These are phyloP conservation scores for Myripristis jacobus DNA, from an alignment of 2,797 vertebrate genomes.

Conservation along the genomic window DNA sequence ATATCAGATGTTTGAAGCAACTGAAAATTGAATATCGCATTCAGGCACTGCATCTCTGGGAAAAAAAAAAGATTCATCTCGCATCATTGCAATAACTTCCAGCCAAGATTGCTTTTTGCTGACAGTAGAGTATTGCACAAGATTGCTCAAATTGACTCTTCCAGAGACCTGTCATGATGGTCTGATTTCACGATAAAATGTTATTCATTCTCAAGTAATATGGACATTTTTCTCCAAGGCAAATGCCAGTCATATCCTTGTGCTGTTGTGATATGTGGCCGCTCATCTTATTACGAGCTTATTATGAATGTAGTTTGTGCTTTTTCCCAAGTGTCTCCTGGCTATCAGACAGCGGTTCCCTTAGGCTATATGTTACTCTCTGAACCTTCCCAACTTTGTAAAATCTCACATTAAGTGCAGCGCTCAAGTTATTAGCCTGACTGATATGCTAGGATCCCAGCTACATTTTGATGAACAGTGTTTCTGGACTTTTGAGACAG, in stretches of 20 bases:
- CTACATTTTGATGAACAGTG: no score
- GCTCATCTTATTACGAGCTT: neutral
- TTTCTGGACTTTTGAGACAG: no score
- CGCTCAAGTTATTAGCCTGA: no score
- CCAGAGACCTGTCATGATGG: conserved; percentile 12
- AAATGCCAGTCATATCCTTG: neutral
- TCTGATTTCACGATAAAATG: conserved; percentile 9
- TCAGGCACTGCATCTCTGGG: conserved; percentile 22
- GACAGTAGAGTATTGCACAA: neutral
- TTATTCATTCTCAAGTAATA: conserved; percentile 23
- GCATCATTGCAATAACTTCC: conserved; percentile 21
- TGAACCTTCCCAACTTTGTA: no score
- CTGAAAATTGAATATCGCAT: conserved; percentile 19
- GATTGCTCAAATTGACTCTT: conserved; percentile 21
- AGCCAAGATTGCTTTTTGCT: conserved; percentile 44
- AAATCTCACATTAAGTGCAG: no score
- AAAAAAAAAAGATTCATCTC: conserved; percentile 20
- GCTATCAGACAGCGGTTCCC: neutral
- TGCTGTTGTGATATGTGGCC: conserved; percentile 12
- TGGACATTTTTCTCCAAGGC: neutral
- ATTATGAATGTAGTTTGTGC: conserved; percentile 22
- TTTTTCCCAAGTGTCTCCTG: conserved; percentile 1
- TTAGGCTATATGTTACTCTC: no score
- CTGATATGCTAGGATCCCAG: no score
- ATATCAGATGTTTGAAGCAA: conserved; percentile 16